Conservation (phyloP, 2,113 vertebrate species). For the Peromyscus maniculatus region DNA sequence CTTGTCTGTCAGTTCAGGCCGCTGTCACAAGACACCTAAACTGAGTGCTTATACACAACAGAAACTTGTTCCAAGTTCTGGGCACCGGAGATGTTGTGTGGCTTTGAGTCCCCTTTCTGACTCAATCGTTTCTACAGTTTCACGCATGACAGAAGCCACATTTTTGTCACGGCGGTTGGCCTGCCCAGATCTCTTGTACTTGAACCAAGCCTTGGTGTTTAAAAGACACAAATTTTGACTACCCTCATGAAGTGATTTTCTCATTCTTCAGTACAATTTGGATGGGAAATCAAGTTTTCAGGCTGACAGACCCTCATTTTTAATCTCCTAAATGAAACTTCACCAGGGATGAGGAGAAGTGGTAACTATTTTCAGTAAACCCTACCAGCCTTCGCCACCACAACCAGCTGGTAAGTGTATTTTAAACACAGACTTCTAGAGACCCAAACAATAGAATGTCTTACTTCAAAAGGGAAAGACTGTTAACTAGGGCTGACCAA, state of each 20-base stretch:
- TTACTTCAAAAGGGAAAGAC: neutral
- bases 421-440: neutral
- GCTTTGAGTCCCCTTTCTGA: neutral
- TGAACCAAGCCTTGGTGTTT: neutral
- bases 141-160: neutral
- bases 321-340: neutral
- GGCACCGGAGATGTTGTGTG: neutral
- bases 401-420: neutral
- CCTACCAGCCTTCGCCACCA: neutral
- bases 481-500: neutral
- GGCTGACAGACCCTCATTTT: neutral
- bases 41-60: neutral
- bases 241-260: neutral
- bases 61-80: neutral
- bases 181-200: neutral
- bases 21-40: neutral
- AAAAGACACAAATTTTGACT: neutral
- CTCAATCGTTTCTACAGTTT: neutral
- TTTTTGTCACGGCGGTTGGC: neutral
- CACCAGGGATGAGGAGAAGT: too few relatives aligned
- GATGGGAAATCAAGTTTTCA: neutral
- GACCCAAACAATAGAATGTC: neutral
- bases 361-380: neutral
- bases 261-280: neutral
- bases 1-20: neutral